Base-by-base conservation (phyloP, 2,797 vertebrate genomes). In the Perodicticus potto region DNA sequence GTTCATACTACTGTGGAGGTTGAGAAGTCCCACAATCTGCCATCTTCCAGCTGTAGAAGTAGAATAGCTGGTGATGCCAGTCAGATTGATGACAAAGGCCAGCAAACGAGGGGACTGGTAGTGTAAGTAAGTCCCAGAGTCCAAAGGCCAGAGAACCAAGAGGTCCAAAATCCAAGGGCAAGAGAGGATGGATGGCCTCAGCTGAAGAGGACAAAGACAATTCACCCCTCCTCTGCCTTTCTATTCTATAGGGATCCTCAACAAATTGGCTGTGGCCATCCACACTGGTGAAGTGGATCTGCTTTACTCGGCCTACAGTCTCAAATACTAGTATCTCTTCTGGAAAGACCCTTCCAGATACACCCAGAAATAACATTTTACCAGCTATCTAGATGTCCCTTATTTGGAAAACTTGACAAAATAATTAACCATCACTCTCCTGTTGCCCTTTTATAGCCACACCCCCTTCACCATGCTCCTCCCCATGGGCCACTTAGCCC, bases 401-500 rank as follows among this genome's bases (percentile, higher is more conserved):
- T 77, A 69, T 25, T n/a, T 19, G 37, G 16, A 37, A 17, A 70
- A 23, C 11, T 11, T 65, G 65, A 45, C 69, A 70, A 23, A 32
- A 83, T 43, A 43, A 16, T 69, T 40, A 83, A 43, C 27, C 40
- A n/a, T 40, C 19, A 5, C 11, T 23, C 25, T 57, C 19, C 2
- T 37, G 13, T 22, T 45, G 27, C 9, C 57, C 20, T 82, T 45
- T 57, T 17, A 55, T 6, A 89, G 22, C 25, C 45, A 73, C 0
- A 4, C 23, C 16, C 6, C 4, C 20, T 86, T 78, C 7, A 17
- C 29, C 61, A 6, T 27, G 10, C 14, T 34, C 23, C 16, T 17
- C 17, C 14, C 3, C 1, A 1, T 5, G 7, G 5, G n/a, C 14
- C 49, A 22, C 25, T 65, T 63, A 49, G 9, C 7, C 4, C 19